Conservation (phyloP, 2,113 vertebrate genomes). For the Microtus richardsoni region DNA sequence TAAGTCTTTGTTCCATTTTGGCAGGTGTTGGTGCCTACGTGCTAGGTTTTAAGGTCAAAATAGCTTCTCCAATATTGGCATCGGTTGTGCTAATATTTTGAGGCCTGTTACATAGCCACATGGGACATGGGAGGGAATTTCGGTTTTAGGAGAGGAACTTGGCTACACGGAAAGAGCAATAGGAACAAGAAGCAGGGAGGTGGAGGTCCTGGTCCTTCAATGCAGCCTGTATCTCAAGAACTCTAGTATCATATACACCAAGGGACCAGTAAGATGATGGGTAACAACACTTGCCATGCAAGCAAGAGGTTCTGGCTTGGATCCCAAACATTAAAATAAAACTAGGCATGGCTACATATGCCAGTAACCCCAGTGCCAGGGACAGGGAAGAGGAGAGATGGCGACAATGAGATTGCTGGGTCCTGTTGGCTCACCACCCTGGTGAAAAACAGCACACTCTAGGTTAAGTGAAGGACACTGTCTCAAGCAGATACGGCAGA, state of each 20-base stretch:
- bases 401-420: neutral
- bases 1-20: neutral
- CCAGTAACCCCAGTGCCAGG: neutral
- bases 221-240: fast-evolving
- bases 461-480: neutral
- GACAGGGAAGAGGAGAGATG: neutral
- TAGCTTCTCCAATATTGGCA: too few species aligned
- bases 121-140: neutral
- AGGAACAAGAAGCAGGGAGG: neutral
- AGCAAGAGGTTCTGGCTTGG: too few species aligned
- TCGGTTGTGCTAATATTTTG: neutral
- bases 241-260: neutral
- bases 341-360: too few species aligned
- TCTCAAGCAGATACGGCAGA: neutral
- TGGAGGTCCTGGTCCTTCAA: fast-evolving
- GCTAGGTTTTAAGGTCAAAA: neutral
- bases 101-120: neutral
- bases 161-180: neutral
- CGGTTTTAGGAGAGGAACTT: neutral
- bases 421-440: neutral
- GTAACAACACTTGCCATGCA: too few species aligned
- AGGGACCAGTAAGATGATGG: neutral
- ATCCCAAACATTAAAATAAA: neutral
- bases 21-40: neutral
- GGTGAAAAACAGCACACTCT: neutral